Conservation (phyloP, 1,140 invertebrate species). For the Drosophila nikananu region DNA sequence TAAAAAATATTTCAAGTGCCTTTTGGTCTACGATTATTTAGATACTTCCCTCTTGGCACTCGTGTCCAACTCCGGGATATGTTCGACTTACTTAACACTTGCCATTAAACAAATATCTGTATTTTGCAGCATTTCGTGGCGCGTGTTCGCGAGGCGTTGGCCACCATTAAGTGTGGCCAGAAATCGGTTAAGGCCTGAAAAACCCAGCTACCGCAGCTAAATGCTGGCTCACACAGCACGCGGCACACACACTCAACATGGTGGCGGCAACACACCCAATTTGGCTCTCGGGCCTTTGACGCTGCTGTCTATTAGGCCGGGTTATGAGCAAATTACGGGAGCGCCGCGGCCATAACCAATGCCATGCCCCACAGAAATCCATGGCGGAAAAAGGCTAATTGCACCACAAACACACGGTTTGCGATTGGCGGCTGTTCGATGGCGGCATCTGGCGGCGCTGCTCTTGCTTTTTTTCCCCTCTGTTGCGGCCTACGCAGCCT, state of each 20-base stretch:
- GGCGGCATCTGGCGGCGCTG: slow-evolving; percentile 20
- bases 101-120: slow-evolving; percentile 8
- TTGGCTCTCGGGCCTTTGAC: slow-evolving; percentile 52
- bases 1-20: not conserved
- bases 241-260: slow-evolving; percentile 12
- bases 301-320: slow-evolving; percentile 73
- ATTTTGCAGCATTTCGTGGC: slow-evolving; percentile 19
- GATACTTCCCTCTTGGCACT: slow-evolving; percentile 6
- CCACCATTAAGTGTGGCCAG: slow-evolving; percentile 41
- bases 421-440: slow-evolving; percentile 29
- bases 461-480: not conserved
- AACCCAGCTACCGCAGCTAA: slow-evolving; percentile 18
- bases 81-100: slow-evolving; percentile 30
- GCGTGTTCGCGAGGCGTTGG: slow-evolving; percentile 51
- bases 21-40: not conserved
- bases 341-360: slow-evolving; percentile 64
- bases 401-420: slow-evolving; percentile 59
- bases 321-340: slow-evolving; percentile 82
- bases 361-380: slow-evolving; percentile 66
- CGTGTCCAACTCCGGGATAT: not conserved
- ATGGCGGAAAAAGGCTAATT: slow-evolving; percentile 64
- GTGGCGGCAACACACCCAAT: slow-evolving; percentile 36
- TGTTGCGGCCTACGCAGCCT: slow-evolving; percentile 63
- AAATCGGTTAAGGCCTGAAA: slow-evolving; percentile 36
- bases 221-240: slow-evolving; percentile 24